These are phyloP conservation scores for Triplophysa yarkandensis DNA, from an alignment of 2,797 vertebrate species.

Conservation along the genomic window DNA sequence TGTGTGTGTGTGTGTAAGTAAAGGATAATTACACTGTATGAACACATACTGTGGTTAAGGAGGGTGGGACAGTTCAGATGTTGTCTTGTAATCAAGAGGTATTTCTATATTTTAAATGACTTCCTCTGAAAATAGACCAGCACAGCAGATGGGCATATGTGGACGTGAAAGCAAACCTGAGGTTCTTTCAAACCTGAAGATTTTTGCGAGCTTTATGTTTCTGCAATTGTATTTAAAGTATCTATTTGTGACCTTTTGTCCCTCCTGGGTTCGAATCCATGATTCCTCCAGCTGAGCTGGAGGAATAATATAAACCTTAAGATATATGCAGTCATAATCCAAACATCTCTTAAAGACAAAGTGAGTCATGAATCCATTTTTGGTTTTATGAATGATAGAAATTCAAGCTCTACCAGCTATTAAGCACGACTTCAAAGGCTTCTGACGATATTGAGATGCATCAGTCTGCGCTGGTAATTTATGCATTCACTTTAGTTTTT, in stretches of 20 bases:
- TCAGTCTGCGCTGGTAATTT: constrained; percentile 24
- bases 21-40: constrained; percentile 46
- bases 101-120: constrained; percentile 32
- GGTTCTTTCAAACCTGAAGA: background rate
- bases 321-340: background rate
- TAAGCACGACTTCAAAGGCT: constrained; percentile 19
- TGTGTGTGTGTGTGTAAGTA: constrained; percentile 13
- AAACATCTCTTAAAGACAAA: constrained; percentile 9
- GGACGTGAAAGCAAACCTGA: constrained; percentile 16
- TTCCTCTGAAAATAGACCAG: constrained; percentile 40
- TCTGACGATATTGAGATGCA: constrained; percentile 42
- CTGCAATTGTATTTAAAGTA: background rate
- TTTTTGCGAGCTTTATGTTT: background rate
- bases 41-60: constrained; percentile 41
- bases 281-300: background rate
- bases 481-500: constrained; percentile 41
- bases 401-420: background rate
- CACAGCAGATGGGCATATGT: constrained; percentile 3
- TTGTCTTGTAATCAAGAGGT: constrained; percentile 54
- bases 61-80: constrained; percentile 39
- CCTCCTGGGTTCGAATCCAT: background rate
- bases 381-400: background rate
- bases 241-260: background rate
- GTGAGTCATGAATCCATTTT: background rate
- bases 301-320: background rate